A percentile compares a stretch with the other conserved stretches of the same genome.
These are phyloP conservation scores for Netelia fuscicornis DNA, from an alignment of 2,888 invertebrate genomes.

Conservation along the genomic window DNA sequence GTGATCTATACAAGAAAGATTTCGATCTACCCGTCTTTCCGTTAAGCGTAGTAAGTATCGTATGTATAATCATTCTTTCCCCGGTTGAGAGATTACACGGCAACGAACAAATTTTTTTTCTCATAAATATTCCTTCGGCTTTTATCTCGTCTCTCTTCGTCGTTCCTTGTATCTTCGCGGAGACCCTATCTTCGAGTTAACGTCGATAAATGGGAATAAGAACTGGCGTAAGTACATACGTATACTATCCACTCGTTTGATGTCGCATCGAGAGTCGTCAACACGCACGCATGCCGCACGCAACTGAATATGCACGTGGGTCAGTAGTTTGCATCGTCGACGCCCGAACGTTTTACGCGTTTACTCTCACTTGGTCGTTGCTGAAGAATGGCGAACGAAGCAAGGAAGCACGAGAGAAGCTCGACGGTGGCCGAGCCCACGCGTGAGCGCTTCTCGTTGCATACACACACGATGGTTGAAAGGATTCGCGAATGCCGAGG, in stretches of 20 bases:
- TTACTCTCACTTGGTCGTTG: not conserved
- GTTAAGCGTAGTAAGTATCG: slow-evolving; percentile 36
- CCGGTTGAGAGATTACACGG: slow-evolving; percentile 49
- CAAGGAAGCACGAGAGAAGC: not conserved
- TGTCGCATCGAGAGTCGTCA: slow-evolving; percentile 12
- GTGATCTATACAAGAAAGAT: slow-evolving; percentile 49
- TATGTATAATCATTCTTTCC: slow-evolving; percentile 47
- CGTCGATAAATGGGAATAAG: slow-evolving; percentile 63
- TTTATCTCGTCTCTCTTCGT: slow-evolving; percentile 60
- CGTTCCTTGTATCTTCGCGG: slow-evolving; percentile 36
- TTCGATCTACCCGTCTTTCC: slow-evolving; percentile 50
- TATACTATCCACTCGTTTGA: slow-evolving; percentile 30
- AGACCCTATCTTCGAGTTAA: slow-evolving; percentile 40
- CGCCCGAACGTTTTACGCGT: not conserved
- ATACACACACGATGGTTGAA: slow-evolving; percentile 6
- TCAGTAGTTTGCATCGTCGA: slow-evolving; percentile 38
- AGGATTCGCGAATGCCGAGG: slow-evolving; percentile 61
- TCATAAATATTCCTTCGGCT: slow-evolving; percentile 61
- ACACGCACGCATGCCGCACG: slow-evolving; percentile 57
- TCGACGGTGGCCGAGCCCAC: not conserved
- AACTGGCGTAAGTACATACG: slow-evolving; percentile 41
- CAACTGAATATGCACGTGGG: slow-evolving; percentile 48
- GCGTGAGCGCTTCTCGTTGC: not conserved
- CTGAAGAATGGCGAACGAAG: not conserved
- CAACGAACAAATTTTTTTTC: slow-evolving; percentile 49